Conservation (phyloP, 2,797 vertebrate genomes). For the Denticeps clupeoides region DNA sequence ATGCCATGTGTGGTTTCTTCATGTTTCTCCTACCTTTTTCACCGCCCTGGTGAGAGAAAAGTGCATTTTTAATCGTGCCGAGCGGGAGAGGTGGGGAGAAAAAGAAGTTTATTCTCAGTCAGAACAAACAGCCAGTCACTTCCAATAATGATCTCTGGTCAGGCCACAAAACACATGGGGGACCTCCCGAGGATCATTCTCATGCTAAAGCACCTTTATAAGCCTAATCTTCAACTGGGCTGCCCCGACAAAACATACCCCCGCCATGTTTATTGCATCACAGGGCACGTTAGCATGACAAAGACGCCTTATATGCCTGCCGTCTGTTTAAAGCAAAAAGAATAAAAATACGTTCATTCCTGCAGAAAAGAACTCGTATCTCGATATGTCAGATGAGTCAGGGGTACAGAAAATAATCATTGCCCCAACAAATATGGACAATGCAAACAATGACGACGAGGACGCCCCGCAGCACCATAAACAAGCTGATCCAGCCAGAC, state of each 20-base stretch:
- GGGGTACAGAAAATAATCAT: too few species aligned
- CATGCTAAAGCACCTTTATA: slow-evolving; percentile 46
- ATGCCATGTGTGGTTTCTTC: slow-evolving; percentile 24
- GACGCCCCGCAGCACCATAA: too few species aligned
- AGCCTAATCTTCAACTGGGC: slow-evolving; percentile 33
- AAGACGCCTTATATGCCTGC: slow-evolving; percentile 27
- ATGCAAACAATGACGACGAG: too few species aligned
- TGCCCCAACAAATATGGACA: too few species aligned
- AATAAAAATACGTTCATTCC: slow-evolving; percentile 1
- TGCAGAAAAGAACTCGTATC: neutral
- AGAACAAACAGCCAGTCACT: slow-evolving; percentile 12
- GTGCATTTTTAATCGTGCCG: slow-evolving; percentile 57
- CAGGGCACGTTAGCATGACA: slow-evolving; percentile 34
- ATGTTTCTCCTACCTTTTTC: slow-evolving; percentile 51
- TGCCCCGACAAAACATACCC: slow-evolving; percentile 23
- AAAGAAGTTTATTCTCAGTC: neutral
- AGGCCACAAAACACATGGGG: slow-evolving; percentile 16
- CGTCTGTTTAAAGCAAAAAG: slow-evolving; percentile 11
- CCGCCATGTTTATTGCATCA: slow-evolving; percentile 29
- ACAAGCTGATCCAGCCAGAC: too few species aligned
- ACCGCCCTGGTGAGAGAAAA: slow-evolving; percentile 36
- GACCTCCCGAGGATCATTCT: slow-evolving; percentile 42
- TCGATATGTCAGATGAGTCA: too few species aligned
- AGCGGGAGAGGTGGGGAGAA: slow-evolving; percentile 28
- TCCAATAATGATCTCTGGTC: slow-evolving; percentile 31